phyloP scores from a whole-genome alignment of 2,797 vertebrate genomes.

The Siniperca obscura region DNA sequence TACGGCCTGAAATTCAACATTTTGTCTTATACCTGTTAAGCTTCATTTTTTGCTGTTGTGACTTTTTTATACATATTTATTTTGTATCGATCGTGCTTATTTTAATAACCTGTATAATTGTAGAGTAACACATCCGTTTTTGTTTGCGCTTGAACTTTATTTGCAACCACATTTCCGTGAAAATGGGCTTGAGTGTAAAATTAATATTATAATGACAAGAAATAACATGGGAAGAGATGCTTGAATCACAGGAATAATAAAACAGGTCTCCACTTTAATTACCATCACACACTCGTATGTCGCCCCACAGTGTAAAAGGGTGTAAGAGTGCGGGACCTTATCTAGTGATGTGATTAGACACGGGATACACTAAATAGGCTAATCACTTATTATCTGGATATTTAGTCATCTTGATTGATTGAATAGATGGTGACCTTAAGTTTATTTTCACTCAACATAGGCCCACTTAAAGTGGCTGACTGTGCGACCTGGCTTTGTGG shows the following conservation, averaged over 20 bases:
- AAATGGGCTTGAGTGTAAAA: background rate
- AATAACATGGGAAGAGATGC: background rate
- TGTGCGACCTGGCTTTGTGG: background rate
- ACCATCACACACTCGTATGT: background rate
- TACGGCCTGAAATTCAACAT: background rate
- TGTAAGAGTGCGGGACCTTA: background rate
- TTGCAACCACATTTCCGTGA: background rate
- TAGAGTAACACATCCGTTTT: background rate
- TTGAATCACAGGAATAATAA: background rate
- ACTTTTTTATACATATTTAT: background rate
- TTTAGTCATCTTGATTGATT: background rate
- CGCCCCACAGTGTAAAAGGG: background rate
- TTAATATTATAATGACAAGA: background rate
- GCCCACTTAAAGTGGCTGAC: background rate
- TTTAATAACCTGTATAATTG: background rate
- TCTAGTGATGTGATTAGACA: background rate
- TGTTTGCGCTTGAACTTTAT: background rate
- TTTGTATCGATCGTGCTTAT: background rate
- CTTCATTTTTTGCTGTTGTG: background rate
- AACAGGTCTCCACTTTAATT: background rate
- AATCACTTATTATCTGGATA: background rate
- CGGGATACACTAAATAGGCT: background rate
- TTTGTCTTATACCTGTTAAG: background rate
- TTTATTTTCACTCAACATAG: background rate
- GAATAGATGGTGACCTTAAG: background rate